A percentile compares a stretch with the other conserved stretches of the same genome.
Evolutionary conservation across 2,888 invertebrate genomes (phyloP).

Genomic region (Drosophila atripex): DNA sequence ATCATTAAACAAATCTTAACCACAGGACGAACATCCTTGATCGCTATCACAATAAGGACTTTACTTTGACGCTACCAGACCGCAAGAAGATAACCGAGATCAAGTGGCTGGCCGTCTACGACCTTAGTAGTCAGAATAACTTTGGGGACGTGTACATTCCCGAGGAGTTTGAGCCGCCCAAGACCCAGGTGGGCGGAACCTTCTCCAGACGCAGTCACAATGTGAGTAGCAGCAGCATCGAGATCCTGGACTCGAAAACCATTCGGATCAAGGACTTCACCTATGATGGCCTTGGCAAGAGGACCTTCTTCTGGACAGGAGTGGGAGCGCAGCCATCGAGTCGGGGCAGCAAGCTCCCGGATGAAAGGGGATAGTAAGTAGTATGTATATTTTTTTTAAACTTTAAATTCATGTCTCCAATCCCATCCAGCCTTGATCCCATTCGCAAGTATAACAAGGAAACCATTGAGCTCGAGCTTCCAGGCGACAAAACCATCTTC

Average conservation of each 20-base stretch:
- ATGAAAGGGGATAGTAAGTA: conserved; percentile 97
- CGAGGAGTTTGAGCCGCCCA: conserved; percentile 94
- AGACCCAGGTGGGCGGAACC: conserved; percentile 86
- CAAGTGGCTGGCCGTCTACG: conserved; percentile 95
- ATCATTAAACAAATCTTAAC: neutral
- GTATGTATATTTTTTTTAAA: rapidly evolving
- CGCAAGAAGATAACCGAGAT: conserved; percentile 93
- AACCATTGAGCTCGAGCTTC: conserved; percentile 89
- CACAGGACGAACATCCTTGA: conserved; percentile 92
- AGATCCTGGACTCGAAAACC: conserved; percentile 92
- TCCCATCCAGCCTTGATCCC: conserved; percentile 88
- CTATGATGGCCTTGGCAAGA: conserved; percentile 90
- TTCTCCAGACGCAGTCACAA: conserved; percentile 87
- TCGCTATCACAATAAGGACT: conserved; percentile 93
- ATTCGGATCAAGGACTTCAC: conserved; percentile 90
- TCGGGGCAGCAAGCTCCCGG: conserved; percentile 92
- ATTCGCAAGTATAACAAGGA: conserved; percentile 89
- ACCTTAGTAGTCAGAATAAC: conserved; percentile 92
- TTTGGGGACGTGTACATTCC: conserved; percentile 96
- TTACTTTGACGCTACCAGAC: conserved; percentile 92
- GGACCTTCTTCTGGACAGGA: conserved; percentile 94
- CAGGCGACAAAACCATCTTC: conserved; percentile 92
- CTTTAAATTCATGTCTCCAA: too few relatives aligned
- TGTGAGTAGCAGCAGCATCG: conserved; percentile 89
- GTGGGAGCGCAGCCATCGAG: conserved; percentile 94